Base-by-base conservation (phyloP, 2,888 invertebrate species). In the Abscondita cerata region DNA sequence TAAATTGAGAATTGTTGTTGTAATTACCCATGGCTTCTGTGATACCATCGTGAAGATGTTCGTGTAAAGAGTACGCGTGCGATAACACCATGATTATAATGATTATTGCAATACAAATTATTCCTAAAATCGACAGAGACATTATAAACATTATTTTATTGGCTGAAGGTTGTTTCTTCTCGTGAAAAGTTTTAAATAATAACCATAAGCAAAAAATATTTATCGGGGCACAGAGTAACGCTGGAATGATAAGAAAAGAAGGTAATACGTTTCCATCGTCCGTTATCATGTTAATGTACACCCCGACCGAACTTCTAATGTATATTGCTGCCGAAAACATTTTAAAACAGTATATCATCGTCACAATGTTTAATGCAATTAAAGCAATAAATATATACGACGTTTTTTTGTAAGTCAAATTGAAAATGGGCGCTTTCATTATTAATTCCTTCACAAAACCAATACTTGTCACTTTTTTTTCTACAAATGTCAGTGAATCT, bases 21-120 rank as follows among this genome's bases (percentile, higher is more conserved):
- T 87, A 88, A 51, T 83, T 82, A 12, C 81, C 76, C 84, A 88
- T 86, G 0, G 86, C 86, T 66, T 83, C 83, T 0, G 81, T 81
- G 56, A 87, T 84, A 0, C 86, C 86, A 36, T 85, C 83, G 73
- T 78, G 76, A 1, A 78, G 60, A 6, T 66, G 56, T 58, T 72
- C 68, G 55, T 74, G 72, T 1, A 66, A 44, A n/a, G 72, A 64
- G 48, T 75, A 75, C 16, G 75, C 68, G 64, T 79, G 77, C 3
- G 64, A 54, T 36, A 78, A 60, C 5, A 74, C 69, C 31, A 70
- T 66, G 20, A 78, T 69, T 5, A 75, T 59, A 13, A 76, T 47
- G 52, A 59, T 41, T 3, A 63, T 31, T 40, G 48, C 41, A 5
- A 33, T 53, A 12, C 9, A 62, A 0, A 62, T 16, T n/a, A 48